Evolutionary conservation across 2,888 invertebrate species (phyloP).

Genomic region (Mycalesis mineus): DNA sequence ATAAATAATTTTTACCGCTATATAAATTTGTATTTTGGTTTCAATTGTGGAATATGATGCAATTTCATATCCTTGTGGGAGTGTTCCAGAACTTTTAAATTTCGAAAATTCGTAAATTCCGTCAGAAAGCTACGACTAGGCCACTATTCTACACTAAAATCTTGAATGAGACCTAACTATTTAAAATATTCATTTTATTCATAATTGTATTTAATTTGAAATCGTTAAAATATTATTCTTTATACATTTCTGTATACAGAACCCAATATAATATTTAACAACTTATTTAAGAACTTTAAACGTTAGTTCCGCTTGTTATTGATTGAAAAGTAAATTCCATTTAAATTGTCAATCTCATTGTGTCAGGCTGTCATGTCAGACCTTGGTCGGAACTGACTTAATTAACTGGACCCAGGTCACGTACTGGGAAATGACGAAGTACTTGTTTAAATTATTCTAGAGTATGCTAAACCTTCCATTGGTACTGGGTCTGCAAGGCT

Average conservation of each 20-base stretch:
- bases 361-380: conserved; percentile 1
- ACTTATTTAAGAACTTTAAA: background rate
- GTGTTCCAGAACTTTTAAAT: no score
- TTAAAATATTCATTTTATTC: no score
- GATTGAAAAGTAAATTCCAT: background rate
- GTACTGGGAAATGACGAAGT: conserved; percentile 6
- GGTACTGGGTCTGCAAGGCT: background rate
- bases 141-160: no score
- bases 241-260: background rate
- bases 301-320: conserved; percentile 1
- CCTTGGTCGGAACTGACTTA: conserved; percentile 7
- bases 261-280: background rate
- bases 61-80: no score
- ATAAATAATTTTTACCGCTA: no score
- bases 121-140: no score
- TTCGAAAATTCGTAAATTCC: no score
- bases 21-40: no score
- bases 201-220: no score
- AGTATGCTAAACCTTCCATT: background rate
- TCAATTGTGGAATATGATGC: no score
- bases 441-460: background rate
- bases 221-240: no score
- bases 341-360: conserved; percentile 7
- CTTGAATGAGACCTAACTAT: no score
- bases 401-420: conserved; percentile 4